Conservation (phyloP, 2,888 invertebrate species). For the Ectobius pallidus region DNA sequence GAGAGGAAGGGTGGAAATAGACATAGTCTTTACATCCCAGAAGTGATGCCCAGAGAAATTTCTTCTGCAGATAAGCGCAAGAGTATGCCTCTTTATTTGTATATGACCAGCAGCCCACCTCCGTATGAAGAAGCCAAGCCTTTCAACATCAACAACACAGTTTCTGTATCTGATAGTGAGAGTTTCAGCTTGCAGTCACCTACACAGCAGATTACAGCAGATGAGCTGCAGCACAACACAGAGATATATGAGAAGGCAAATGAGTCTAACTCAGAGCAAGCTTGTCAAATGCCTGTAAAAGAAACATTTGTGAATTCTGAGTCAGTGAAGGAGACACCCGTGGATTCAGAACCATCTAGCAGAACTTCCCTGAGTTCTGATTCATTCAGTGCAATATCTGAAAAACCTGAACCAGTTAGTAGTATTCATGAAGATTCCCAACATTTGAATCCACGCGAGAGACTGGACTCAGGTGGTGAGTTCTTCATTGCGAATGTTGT, state of each 20-base stretch:
- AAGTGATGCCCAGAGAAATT: background rate
- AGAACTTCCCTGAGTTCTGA: too few relatives aligned
- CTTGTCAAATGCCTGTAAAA: too few relatives aligned
- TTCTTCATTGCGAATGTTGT: constrained; percentile 16
- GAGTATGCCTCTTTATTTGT: constrained; percentile 11
- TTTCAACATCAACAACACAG: background rate
- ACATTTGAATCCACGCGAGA: background rate
- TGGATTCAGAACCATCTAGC: too few relatives aligned
- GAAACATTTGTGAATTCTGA: too few relatives aligned
- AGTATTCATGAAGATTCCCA: too few relatives aligned
- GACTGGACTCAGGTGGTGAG: background rate
- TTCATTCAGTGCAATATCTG: too few relatives aligned
- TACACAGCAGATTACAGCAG: background rate
- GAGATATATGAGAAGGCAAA: background rate
- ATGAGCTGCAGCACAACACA: background rate
- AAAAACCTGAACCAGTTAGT: too few relatives aligned
- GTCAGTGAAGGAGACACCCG: too few relatives aligned
- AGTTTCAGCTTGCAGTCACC: background rate
- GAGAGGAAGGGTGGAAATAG: background rate
- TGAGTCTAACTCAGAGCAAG: too few relatives aligned
- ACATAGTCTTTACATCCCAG: background rate
- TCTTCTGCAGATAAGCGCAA: background rate
- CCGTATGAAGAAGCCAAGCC: background rate
- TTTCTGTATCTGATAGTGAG: constrained; percentile 2
- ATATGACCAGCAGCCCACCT: background rate